These are phyloP conservation scores for Campoletis raptor DNA, from an alignment of 2,888 invertebrate species.

Conservation along the genomic window DNA sequence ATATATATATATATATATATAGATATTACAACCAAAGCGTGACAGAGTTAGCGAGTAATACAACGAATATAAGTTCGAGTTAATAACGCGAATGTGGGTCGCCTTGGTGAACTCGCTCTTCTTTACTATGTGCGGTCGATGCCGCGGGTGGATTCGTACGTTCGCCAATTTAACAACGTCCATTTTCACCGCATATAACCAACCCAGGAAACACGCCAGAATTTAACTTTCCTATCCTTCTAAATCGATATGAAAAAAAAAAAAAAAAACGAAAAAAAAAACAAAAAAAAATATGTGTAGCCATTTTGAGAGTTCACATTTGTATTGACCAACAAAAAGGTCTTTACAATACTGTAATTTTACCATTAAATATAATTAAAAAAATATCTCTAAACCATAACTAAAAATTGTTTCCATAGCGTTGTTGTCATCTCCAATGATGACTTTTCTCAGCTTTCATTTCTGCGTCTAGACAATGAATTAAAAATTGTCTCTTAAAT, in stretches of 20 bases:
- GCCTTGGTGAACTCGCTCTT: conserved; percentile 58
- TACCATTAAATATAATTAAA: background rate
- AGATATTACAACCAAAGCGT: conserved; percentile 15
- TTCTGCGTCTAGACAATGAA: no score
- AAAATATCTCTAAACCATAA: background rate
- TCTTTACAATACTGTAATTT: background rate
- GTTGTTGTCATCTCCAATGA: no score
- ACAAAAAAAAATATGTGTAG: background rate
- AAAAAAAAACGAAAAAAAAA: background rate
- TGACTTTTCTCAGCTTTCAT: no score
- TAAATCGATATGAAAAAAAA: conserved; percentile 11
- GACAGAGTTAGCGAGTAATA: conserved; percentile 45
- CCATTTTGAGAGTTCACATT: background rate
- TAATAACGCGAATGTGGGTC: conserved; percentile 69
- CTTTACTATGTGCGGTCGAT: conserved; percentile 56
- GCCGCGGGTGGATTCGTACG: conserved; percentile 55
- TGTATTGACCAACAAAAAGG: background rate
- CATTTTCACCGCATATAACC: conserved; percentile 56
- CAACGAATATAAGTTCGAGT: conserved; percentile 63
- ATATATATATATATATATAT: conserved; percentile 16
- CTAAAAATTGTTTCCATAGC: no score
- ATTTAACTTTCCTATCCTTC: conserved; percentile 2
- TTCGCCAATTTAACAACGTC: conserved; percentile 53
- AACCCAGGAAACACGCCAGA: conserved; percentile 48
- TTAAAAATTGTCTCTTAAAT: background rate